These are phyloP conservation scores for Clinocottus analis DNA, from an alignment of 2,113 vertebrate genomes.

Conservation along the genomic window DNA sequence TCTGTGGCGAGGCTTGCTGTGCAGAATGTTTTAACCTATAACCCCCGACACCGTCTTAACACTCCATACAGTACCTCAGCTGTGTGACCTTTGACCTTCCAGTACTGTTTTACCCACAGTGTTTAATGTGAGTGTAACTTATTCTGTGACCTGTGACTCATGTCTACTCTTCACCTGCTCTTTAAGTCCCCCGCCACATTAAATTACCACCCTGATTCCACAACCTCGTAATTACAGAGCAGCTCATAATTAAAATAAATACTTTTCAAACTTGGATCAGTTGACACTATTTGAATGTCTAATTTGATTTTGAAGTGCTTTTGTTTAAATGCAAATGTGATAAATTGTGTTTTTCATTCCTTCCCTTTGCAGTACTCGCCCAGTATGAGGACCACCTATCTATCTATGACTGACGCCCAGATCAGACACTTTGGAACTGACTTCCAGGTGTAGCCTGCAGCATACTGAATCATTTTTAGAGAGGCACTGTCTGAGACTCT, in stretches of 20 bases:
- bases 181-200: background rate
- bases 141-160: slow-evolving; percentile 7
- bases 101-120: slow-evolving; percentile 44
- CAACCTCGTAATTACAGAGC: slow-evolving; percentile 22
- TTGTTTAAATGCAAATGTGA: slow-evolving; percentile 5
- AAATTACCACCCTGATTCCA: slow-evolving; percentile 1
- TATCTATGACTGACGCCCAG: slow-evolving; percentile 91
- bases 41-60: slow-evolving; percentile 17
- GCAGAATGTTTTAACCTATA: slow-evolving; percentile 30
- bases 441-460: slow-evolving; percentile 84
- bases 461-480: slow-evolving; percentile 35
- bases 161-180: slow-evolving; percentile 15
- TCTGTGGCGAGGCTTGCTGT: slow-evolving; percentile 16
- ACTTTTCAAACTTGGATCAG: slow-evolving; percentile 2
- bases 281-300: slow-evolving; percentile 17
- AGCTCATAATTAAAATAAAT: slow-evolving; percentile 8
- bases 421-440: slow-evolving; percentile 85
- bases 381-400: slow-evolving; percentile 95
- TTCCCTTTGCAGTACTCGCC: slow-evolving; percentile 90
- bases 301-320: background rate
- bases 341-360: slow-evolving; percentile 33
- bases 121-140: slow-evolving; percentile 62
- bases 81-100: slow-evolving; percentile 48
- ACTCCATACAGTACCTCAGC: slow-evolving; percentile 28
- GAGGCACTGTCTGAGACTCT: slow-evolving; percentile 36